Percentiles rank a stretch among this genome's conserved stretches.
phyloP scores from a whole-genome alignment of 2,888 invertebrate species.

The Buathra laborator region DNA sequence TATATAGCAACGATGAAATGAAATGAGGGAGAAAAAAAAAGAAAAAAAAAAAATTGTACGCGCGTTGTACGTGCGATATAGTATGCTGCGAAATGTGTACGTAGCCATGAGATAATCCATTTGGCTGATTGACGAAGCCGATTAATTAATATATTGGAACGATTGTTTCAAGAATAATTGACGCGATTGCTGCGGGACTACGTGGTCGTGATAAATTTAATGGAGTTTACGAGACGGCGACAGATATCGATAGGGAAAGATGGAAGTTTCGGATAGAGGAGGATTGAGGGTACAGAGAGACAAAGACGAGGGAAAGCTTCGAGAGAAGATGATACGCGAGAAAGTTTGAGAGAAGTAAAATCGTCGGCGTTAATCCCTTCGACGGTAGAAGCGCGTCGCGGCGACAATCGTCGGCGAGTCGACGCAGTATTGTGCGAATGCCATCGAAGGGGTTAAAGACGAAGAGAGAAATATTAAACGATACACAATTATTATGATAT shows the following conservation, averaged over 20 bases:
- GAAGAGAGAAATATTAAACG: constrained; percentile 52
- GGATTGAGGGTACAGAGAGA: constrained; percentile 45
- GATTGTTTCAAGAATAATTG: constrained; percentile 47
- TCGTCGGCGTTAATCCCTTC: constrained; percentile 10
- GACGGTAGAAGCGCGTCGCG: too few relatives aligned
- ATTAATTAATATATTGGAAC: constrained; percentile 50
- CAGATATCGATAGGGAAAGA: constrained; percentile 37
- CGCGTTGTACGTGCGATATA: constrained; percentile 57
- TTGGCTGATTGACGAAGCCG: constrained; percentile 30
- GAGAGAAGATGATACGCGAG: constrained; percentile 32
- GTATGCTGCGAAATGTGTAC: constrained; percentile 42
- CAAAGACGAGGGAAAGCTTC: constrained; percentile 49
- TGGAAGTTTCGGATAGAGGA: too few relatives aligned
- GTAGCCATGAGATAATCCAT: constrained; percentile 44
- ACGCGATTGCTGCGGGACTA: constrained; percentile 62
- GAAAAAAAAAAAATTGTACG: constrained; percentile 41
- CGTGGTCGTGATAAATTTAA: constrained; percentile 54
- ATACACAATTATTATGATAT: constrained; percentile 62
- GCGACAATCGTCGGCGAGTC: too few relatives aligned
- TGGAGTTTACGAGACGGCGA: constrained; percentile 53
- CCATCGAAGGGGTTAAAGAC: constrained; percentile 3
- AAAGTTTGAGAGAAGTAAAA: constrained; percentile 46
- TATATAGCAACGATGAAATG: constrained; percentile 13
- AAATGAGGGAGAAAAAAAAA: constrained; percentile 14
- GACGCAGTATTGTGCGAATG: too few relatives aligned